A percentile compares a stretch with the other conserved stretches of the same genome.
Conservation (phyloP, 2,113 vertebrate genomes). For the Erythrocercus mccallii region DNA sequence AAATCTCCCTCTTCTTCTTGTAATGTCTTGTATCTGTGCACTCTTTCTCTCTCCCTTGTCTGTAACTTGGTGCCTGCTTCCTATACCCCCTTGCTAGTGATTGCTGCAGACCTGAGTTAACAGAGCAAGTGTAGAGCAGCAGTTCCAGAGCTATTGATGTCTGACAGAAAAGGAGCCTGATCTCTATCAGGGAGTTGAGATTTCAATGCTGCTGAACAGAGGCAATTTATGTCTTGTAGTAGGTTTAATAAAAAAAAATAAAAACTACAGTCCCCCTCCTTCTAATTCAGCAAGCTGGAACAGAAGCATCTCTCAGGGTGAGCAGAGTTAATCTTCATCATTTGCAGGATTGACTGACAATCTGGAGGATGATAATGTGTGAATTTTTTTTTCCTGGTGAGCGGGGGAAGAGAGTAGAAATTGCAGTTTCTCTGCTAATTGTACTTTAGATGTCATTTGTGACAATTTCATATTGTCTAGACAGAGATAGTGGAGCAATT, state of each 20-base stretch:
- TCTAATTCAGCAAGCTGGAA: conserved; percentile 38
- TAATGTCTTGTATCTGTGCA: not conserved
- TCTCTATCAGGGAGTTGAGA: not conserved
- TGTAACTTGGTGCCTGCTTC: not conserved
- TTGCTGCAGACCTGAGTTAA: not conserved
- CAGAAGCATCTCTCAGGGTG: conserved; percentile 42
- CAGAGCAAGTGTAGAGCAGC: not conserved
- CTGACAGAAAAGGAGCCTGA: not conserved
- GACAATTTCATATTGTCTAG: conserved; percentile 78
- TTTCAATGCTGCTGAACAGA: conserved; percentile 40
- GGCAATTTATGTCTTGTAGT: conserved; percentile 60
- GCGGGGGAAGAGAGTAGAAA: conserved; percentile 69
- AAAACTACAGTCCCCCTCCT: not conserved
- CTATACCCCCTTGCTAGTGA: not conserved
- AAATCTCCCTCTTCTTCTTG: not conserved
- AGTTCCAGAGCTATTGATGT: conserved; percentile 23
- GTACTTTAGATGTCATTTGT: conserved; percentile 74
- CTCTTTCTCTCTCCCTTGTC: not conserved
- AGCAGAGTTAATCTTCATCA: conserved; percentile 60
- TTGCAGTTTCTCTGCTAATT: conserved; percentile 73
- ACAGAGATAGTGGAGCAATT: conserved; percentile 66
- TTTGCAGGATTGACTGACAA: conserved; percentile 64
- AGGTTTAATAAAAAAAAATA: not conserved
- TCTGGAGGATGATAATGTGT: conserved; percentile 66
- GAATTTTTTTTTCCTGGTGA: not conserved